Conservation (phyloP, 2,888 invertebrate genomes). For the Synergus itoensis region DNA sequence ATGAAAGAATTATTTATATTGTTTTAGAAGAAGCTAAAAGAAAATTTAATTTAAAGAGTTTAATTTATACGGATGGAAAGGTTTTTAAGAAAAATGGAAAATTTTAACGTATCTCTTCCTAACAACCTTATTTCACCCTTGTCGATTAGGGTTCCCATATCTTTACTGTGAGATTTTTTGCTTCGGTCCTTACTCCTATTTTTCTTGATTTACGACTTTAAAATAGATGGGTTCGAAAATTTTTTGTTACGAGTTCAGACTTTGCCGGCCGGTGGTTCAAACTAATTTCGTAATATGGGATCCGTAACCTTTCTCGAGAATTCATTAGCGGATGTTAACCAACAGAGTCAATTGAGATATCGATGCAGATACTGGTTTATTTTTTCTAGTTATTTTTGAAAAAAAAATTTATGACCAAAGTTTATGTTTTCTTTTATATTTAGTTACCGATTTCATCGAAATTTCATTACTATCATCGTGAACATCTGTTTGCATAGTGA, state of each 20-base stretch:
- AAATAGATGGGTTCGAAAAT: constrained; percentile 59
- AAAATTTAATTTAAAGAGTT: background rate
- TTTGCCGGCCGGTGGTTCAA: constrained; percentile 59
- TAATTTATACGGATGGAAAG: background rate
- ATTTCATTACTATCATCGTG: background rate
- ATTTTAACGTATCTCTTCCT: constrained; percentile 43
- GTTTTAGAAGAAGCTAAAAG: background rate
- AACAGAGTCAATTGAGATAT: constrained; percentile 67
- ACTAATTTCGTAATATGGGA: constrained; percentile 71
- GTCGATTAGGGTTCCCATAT: constrained; percentile 45
- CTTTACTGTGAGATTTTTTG: constrained; percentile 31
- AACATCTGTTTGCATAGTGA: background rate
- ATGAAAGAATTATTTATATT: background rate
- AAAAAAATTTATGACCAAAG: background rate
- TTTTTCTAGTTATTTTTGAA: background rate
- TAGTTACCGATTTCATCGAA: background rate
- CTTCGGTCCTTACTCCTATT: constrained; percentile 59
- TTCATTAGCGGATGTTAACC: constrained; percentile 71
- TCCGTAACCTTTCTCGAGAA: constrained; percentile 64
- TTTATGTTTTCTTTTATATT: background rate
- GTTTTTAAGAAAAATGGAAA: background rate
- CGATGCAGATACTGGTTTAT: constrained; percentile 41
- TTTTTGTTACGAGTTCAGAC: constrained; percentile 60
- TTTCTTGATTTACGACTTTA: constrained; percentile 71
- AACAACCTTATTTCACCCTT: constrained; percentile 55